Base-by-base conservation (phyloP, 2,797 vertebrate genomes). In the Momotus momota region DNA sequence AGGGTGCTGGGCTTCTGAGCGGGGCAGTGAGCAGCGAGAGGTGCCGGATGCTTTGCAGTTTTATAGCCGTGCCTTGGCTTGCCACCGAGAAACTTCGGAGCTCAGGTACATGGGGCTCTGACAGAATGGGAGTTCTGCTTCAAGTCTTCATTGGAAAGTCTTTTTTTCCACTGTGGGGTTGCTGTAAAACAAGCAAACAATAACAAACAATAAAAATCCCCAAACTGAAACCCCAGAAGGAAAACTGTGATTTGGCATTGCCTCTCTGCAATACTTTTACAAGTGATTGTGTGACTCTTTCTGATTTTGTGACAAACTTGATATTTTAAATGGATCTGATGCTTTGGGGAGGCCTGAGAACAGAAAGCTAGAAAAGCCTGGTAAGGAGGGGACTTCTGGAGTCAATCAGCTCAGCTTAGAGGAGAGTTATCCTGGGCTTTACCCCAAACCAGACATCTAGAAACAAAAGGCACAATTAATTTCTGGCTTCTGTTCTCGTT, bases 21-120 rank as follows among this genome's bases (percentile, higher is more conserved):
- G 2, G 62, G n/a, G 27, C 40, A 57, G 57, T 2, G 5, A 70
- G 79, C 40, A 20, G 0, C 7, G 15, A 29, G 33, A 4, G 18
- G 21, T 3, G 29, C 9, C 3, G 31, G 10, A 55, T 1, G 4
- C 17, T 48, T 14, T 9, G 60, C 26, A 1, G 31, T 55, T 55
- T 12, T 35, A 7, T 1, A 12, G 51, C 27, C 0, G 4, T 41
- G 49, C 22, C 20, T 71, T 1, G 4, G 14, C 12, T 66, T 90
- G 18, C 43, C 19, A 0, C 1, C 41, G 27, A 35, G 65, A 40
- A 54, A 67, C 40, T 40, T 29, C 65, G 6, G 16, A 75, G 74
- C 43, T 90, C 14, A 0, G 6, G 38, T 2, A 1, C 9, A 1
- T 0, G 4, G 17, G 23, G 13, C 2, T 61, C 31, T 52, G 80